Percentiles rank a stretch among this genome's conserved stretches.
phyloP scores from a whole-genome alignment of 1,140 invertebrate species.

The Ylistrum balloti region DNA sequence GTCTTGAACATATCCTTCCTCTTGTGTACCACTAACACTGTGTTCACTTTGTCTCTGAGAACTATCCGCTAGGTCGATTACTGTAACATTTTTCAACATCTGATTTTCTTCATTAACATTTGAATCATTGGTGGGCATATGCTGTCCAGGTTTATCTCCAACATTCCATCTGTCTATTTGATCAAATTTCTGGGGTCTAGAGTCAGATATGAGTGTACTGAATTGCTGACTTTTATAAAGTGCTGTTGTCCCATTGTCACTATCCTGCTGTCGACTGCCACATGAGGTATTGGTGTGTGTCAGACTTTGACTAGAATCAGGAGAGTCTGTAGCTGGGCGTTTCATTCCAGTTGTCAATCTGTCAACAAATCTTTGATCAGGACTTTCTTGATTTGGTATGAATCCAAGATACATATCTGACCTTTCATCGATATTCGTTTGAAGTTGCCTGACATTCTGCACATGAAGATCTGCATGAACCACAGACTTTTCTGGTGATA shows the following conservation, averaged over 20 bases:
- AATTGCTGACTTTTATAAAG: slow-evolving; percentile 54
- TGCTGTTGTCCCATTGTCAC: slow-evolving; percentile 21
- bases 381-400: background rate
- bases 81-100: background rate
- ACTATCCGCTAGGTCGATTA: background rate
- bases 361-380: background rate
- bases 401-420: background rate
- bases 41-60: slow-evolving; percentile 11
- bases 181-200: slow-evolving; percentile 31
- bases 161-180: background rate
- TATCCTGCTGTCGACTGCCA: background rate
- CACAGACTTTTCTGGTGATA: background rate
- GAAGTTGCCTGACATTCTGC: background rate
- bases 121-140: background rate
- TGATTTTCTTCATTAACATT: background rate
- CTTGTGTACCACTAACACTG: background rate
- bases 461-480: background rate
- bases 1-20: background rate
- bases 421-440: background rate
- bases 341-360: background rate
- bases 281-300: slow-evolving; percentile 12
- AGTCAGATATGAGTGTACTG: slow-evolving; percentile 49
- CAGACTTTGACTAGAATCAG: slow-evolving; percentile 42
- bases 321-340: background rate
- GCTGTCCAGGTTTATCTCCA: background rate